phyloP scores from a whole-genome alignment of 2,113 vertebrate genomes.

The Rostratula benghalensis region DNA sequence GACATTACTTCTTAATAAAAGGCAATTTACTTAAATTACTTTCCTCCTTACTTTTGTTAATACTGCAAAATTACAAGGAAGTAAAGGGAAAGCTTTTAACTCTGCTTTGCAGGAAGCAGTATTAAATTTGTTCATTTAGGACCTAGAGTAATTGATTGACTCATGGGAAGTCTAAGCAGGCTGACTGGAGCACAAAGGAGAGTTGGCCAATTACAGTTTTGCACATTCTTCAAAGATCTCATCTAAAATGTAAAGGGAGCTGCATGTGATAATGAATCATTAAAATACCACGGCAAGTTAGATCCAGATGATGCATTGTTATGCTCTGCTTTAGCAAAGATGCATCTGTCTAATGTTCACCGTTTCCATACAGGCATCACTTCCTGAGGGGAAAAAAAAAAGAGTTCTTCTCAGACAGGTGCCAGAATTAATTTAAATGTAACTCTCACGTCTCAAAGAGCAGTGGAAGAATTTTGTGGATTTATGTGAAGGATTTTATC shows the following conservation, averaged over 20 bases:
- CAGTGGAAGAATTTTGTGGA: not conserved
- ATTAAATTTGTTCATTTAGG: not conserved
- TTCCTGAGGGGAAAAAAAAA: not conserved
- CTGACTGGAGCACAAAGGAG: not conserved
- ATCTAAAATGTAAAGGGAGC: not conserved
- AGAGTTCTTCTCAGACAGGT: not conserved
- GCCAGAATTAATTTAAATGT: not conserved
- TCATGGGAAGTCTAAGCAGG: not conserved
- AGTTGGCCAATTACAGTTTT: not conserved
- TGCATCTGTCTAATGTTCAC: not conserved
- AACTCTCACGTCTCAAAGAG: not conserved
- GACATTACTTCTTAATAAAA: constrained; percentile 37
- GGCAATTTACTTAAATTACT: constrained; percentile 44
- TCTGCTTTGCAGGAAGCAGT: not conserved
- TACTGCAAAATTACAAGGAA: constrained; percentile 37
- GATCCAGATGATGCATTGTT: not conserved
- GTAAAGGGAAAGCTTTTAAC: not conserved
- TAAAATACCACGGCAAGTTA: not conserved
- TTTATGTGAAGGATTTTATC: not conserved
- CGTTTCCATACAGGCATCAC: not conserved
- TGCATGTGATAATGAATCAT: not conserved
- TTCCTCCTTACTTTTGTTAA: constrained; percentile 35
- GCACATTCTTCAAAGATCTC: not conserved
- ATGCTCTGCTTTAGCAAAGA: not conserved
- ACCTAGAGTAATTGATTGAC: not conserved